These are phyloP conservation scores for Corythucha ciliata DNA, from an alignment of 2,888 invertebrate genomes.

Conservation along the genomic window DNA sequence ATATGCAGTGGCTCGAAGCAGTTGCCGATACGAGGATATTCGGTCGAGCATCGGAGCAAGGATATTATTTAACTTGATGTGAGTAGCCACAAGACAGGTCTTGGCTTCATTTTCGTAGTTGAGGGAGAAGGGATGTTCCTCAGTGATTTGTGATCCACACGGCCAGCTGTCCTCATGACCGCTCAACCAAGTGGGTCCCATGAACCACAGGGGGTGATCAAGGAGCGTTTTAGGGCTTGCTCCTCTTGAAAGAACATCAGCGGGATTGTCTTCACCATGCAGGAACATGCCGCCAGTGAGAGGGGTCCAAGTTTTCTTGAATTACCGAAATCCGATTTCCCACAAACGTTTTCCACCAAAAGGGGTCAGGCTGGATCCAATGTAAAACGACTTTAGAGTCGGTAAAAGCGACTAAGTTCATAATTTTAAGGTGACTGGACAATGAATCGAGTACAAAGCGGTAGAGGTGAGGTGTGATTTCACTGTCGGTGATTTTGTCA, in stretches of 20 bases:
- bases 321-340: background rate
- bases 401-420: constrained; percentile 1
- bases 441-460: too few relatives aligned
- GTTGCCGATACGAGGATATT: background rate
- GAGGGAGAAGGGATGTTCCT: too few relatives aligned
- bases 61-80: background rate
- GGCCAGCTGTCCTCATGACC: background rate
- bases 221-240: background rate
- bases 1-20: background rate
- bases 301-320: background rate
- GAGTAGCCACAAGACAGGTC: background rate
- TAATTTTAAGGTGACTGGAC: too few relatives aligned
- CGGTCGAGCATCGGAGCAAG: background rate
- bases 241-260: constrained; percentile 1
- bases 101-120: background rate
- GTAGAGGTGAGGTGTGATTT: too few relatives aligned
- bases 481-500: too few relatives aligned
- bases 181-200: constrained; percentile 1
- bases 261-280: background rate
- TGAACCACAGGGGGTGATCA: background rate
- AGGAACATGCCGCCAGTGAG: constrained; percentile 1
- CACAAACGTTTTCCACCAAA: constrained; percentile 1
- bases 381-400: background rate
- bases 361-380: background rate
- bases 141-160: background rate